Conservation (phyloP, 37 sponge, comb jelly and placozoan genomes). For the Mnemiopsis leidyi region DNA sequence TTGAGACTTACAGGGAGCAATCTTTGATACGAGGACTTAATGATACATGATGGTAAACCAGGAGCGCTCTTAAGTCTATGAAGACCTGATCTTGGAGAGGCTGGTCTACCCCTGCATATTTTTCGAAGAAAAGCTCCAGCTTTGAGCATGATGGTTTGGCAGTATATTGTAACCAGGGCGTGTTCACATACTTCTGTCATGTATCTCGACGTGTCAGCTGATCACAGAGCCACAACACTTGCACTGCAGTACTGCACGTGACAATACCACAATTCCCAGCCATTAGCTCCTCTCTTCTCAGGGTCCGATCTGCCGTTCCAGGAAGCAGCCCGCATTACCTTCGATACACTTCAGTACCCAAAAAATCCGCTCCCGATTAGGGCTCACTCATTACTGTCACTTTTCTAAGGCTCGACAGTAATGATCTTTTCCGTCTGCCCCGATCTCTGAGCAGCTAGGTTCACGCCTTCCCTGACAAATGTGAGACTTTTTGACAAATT, state of each 20-base stretch:
- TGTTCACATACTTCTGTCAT: not conserved
- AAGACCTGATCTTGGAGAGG: no score
- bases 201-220: not conserved
- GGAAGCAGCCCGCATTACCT: not conserved
- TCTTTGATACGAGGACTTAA: no score
- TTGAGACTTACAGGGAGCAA: no score
- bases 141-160: no score
- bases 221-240: no score
- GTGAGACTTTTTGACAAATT: not conserved
- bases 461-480: constrained; percentile 42
- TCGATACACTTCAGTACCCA: not conserved
- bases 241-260: not conserved
- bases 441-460: not conserved
- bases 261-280: not conserved
- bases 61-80: no score
- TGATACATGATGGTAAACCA: no score
- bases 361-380: not conserved
- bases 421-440: not conserved
- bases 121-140: no score
- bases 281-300: not conserved
- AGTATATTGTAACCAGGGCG: no score
- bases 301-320: not conserved
- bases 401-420: not conserved
- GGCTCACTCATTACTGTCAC: not conserved
- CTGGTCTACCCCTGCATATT: no score